Evolutionary conservation across 2,113 vertebrate species (phyloP), one percentile per base, ranked within the genome.

Genomic region (Scartelaos histophorus): DNA sequence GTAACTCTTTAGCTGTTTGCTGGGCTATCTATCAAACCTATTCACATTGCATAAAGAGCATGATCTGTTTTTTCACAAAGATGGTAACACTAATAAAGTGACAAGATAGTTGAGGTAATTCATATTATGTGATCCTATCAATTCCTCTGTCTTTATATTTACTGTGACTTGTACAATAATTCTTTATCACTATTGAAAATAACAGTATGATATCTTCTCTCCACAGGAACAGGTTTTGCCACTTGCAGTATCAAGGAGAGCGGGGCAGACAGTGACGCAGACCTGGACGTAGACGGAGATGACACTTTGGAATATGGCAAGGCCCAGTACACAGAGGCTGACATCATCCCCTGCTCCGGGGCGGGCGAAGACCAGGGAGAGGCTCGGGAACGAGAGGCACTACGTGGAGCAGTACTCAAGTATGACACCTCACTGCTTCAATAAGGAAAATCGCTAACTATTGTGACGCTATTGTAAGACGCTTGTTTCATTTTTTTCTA

Each of bases 261-360:
- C 64, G 95, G 96, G 0, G 97, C 96, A 0, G 98, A 99, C 92
- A 99, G 98, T 0, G 98, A 99, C 0, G 97, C 95, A 0, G 98
- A 99, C 92, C 93, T 99, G 47, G 98, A 99, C 62, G 98, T 99
- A 83, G 98, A 99, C 73, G 98, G 98, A 49, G 98, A 99, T 0
- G 98, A 99, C 94, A 99, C 98, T 53, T 89, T 99, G 86, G 98
- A 99, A 84, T 99, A 99, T 0, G 98, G 98, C 82, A 99, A 99
- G 90, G 95, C 98, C 80, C 98, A 99, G 95, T 98, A 99, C 91
- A 98, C 98, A 0, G 98, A 99, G 82, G 97, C 98, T 25, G 98
- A 99, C 17, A 93, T 99, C 85, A 99, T 99, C 83, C 98, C 98
- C 78, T 99, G 98, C 85, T 98, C 96, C 29, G 98, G 96, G 43